Evolutionary conservation across 2,888 invertebrate species (phyloP), one percentile per base, ranked within the genome.

Genomic region (Deladenus siricidicola): DNA sequence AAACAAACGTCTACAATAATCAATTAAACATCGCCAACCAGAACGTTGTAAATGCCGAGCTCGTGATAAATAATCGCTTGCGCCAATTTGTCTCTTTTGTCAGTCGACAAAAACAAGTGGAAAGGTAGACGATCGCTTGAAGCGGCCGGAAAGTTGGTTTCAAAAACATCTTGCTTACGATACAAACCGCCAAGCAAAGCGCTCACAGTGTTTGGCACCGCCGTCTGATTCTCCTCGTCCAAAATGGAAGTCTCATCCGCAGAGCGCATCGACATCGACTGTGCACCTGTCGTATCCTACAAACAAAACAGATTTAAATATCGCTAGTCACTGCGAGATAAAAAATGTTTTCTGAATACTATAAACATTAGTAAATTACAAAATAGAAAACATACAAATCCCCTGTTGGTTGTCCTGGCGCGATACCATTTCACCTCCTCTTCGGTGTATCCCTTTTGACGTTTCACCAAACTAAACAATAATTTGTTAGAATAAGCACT

Each of bases 1-100:
- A n/a, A n/a, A n/a, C n/a, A n/a, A n/a, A n/a, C n/a, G n/a, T n/a
- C n/a, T n/a, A n/a, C n/a, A n/a, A n/a, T n/a, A n/a, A n/a, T n/a
- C n/a, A n/a, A n/a, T n/a, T n/a, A n/a, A n/a, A n/a, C n/a, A n/a
- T n/a, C n/a, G 24, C 30, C 42, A 54, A 69, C 53, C 49, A 59
- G 58, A 10, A 68, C 69, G 48, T 68, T 69, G 57, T 58, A 66
- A 52, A 69, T 69, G n/a, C 60, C 64, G 23, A 69, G 50, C 44
- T 69, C 69, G n/a, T 63, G 53, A 47, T 63, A 60, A 19, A 69
- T 62, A 14, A 69, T 65, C n/a, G 60, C 50, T 56, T 65, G 51
- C n/a, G 65, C 53, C 21, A 49, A 39, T 24, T 42, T 44, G 26
- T 67, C 65, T 24, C 61, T 63, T 4, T 64, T 64, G 4, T 61